These are phyloP conservation scores for Scolopax bukidnonensis DNA, from an alignment of 2,797 vertebrate species.

Conservation along the genomic window DNA sequence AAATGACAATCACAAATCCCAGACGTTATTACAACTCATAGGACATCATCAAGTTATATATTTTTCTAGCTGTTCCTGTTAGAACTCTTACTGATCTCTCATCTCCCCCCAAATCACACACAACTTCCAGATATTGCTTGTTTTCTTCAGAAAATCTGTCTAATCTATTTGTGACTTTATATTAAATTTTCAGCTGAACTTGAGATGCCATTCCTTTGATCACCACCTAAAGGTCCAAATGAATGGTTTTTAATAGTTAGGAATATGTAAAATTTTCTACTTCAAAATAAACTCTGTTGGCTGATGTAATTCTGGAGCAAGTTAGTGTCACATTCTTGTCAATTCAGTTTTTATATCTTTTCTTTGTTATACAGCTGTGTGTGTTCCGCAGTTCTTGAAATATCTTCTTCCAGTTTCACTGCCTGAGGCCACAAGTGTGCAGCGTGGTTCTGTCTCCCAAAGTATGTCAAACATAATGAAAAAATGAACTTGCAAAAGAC, in stretches of 20 bases:
- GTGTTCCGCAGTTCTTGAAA: constrained; percentile 49
- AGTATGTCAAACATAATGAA: constrained; percentile 59
- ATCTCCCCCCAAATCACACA: neutral
- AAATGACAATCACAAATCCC: neutral
- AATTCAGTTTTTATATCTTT: neutral
- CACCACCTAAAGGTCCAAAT: neutral
- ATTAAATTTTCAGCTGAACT: neutral
- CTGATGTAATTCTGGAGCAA: neutral
- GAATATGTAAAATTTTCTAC: neutral
- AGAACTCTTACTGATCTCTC: neutral
- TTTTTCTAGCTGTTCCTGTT: neutral
- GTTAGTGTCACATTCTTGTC: neutral
- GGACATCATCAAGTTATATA: neutral
- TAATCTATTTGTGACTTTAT: neutral
- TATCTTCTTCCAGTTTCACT: constrained; percentile 30
- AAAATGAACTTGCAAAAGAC: constrained; percentile 53
- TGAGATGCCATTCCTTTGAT: neutral
- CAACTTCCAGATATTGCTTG: neutral
- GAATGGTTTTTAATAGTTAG: neutral
- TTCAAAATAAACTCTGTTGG: neutral
- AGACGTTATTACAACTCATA: neutral
- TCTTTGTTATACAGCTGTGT: neutral
- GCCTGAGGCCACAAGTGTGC: constrained; percentile 47
- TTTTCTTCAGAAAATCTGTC: neutral
- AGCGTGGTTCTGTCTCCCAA: neutral